Evolutionary conservation across 2,888 invertebrate species (phyloP).

Genomic region (Abrostola tripartita): DNA sequence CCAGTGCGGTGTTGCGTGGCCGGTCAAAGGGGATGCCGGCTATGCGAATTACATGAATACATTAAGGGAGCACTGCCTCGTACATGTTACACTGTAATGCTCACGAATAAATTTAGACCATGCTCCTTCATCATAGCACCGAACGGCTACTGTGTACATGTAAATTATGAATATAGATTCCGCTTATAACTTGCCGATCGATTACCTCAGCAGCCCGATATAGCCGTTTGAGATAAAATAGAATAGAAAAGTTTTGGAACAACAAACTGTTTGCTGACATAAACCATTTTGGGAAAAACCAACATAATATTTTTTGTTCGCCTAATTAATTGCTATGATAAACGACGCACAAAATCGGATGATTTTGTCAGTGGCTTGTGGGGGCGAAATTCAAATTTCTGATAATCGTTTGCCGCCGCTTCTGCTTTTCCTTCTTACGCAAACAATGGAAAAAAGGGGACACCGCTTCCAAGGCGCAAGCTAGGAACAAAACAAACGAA

Average conservation of each 20-base stretch:
- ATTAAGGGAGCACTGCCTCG: conserved; percentile 85
- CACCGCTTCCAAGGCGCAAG: conserved; percentile 81
- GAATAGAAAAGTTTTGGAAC: conserved; percentile 65
- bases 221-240: conserved; percentile 52
- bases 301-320: conserved; percentile 78
- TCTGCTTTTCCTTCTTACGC: conserved; percentile 81
- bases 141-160: conserved; percentile 80
- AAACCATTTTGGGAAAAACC: conserved; percentile 69
- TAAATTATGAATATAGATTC: conserved; percentile 79
- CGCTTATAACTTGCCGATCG: conserved; percentile 63
- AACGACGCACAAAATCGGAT: conserved; percentile 84
- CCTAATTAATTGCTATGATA: conserved; percentile 84
- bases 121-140: conserved; percentile 82
- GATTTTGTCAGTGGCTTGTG: conserved; percentile 80
- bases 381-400: conserved; percentile 86
- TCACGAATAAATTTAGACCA: conserved; percentile 86
- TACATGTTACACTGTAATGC: conserved; percentile 87
- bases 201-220: conserved; percentile 47
- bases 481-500: conserved; percentile 88
- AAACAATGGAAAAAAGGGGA: conserved; percentile 87
- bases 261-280: conserved; percentile 69
- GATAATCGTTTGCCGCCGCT: conserved; percentile 83
- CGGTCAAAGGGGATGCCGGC: conserved; percentile 88
- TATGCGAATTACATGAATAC: conserved; percentile 89
- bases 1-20: conserved; percentile 87